phyloP scores from a whole-genome alignment of 2,797 vertebrate genomes.

The Mareca penelope region DNA sequence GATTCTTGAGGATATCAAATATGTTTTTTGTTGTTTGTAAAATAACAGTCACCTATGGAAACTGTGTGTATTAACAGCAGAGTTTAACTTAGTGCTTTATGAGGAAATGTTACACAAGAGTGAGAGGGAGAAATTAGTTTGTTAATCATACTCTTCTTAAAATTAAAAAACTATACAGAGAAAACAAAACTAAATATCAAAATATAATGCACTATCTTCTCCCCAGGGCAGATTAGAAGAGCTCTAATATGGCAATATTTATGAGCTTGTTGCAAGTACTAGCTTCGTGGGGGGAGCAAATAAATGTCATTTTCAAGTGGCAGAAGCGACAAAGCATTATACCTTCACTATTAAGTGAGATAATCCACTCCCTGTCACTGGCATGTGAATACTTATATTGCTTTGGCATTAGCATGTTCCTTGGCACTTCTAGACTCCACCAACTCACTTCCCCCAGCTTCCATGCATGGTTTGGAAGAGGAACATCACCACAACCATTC shows the following conservation, averaged over 20 bases:
- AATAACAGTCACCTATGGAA: neutral
- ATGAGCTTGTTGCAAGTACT: neutral
- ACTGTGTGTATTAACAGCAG: neutral
- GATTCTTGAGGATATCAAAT: neutral
- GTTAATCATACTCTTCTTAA: neutral
- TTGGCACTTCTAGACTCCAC: neutral
- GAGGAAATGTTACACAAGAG: neutral
- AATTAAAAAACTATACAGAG: neutral
- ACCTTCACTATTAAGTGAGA: neutral
- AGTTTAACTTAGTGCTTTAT: neutral
- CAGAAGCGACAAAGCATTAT: neutral
- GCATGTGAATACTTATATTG: neutral
- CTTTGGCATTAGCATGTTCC: neutral
- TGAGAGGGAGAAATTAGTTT: neutral
- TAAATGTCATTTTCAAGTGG: neutral
- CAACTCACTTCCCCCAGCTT: neutral
- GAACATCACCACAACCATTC: neutral
- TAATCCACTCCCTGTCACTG: neutral
- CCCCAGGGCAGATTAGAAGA: neutral
- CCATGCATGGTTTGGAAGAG: neutral
- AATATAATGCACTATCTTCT: neutral
- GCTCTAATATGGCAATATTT: neutral
- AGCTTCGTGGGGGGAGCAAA: neutral
- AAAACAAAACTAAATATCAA: neutral
- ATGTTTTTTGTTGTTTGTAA: neutral